Percentiles rank a stretch among this genome's conserved stretches.
Conservation (phyloP, 2,888 invertebrate species). For the Rhingia rostrata region DNA sequence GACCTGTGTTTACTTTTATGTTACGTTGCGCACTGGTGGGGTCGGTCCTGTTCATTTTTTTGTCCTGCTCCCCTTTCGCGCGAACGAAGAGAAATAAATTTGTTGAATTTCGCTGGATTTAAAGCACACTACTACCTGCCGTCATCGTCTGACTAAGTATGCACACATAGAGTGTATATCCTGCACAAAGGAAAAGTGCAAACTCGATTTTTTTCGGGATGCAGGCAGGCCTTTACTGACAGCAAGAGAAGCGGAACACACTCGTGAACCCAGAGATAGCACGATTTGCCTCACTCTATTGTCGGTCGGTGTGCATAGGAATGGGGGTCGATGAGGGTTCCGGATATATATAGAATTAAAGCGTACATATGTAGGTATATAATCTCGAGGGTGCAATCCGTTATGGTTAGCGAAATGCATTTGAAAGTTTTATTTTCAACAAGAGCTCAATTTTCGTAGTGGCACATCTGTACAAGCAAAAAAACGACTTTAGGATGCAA, state of each 20-base stretch:
- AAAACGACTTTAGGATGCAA: constrained; percentile 47
- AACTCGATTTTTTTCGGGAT: constrained; percentile 39
- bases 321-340: neutral
- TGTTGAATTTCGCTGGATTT: constrained; percentile 40
- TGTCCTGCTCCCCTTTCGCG: constrained; percentile 1
- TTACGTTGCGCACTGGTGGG: constrained; percentile 30
- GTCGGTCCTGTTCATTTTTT: neutral
- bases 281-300: constrained; percentile 1
- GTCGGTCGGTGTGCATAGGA: neutral
- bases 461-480: constrained; percentile 35
- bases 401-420: constrained; percentile 70
- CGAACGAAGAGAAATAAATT: constrained; percentile 17
- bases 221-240: constrained; percentile 28
- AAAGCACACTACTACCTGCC: constrained; percentile 31
- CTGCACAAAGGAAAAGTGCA: constrained; percentile 50
- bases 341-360: neutral
- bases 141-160: constrained; percentile 36
- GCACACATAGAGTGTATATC: constrained; percentile 55
- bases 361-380: constrained; percentile 20
- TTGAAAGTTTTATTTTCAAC: constrained; percentile 71
- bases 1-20: constrained; percentile 36
- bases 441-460: constrained; percentile 44
- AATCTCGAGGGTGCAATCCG: constrained; percentile 70
- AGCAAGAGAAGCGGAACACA: constrained; percentile 8
- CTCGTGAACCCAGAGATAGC: constrained; percentile 28